Conservation (phyloP, 2,113 vertebrate genomes). For the Bufo bufo region DNA sequence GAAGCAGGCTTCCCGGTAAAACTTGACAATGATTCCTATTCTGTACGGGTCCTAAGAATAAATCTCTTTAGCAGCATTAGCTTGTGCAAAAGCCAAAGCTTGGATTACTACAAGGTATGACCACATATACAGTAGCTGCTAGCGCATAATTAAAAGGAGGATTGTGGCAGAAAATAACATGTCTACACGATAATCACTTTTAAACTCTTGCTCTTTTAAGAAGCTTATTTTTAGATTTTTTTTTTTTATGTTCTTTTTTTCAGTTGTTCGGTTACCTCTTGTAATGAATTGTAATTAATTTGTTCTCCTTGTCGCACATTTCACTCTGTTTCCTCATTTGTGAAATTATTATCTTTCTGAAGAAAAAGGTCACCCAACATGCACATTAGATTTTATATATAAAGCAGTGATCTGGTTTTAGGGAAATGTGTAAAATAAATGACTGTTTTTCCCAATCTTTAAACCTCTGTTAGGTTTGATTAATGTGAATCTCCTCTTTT, state of each 20-base stretch:
- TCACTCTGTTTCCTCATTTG: not conserved
- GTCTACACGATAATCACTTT: not conserved
- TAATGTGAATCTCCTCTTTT: no score
- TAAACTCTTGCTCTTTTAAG: not conserved
- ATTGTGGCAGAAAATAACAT: slow-evolving; percentile 7
- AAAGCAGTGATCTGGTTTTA: no score
- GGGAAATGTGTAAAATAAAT: no score
- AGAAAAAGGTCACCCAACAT: not conserved
- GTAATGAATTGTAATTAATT: not conserved
- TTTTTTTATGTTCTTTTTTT: not conserved
- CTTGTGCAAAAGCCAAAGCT: not conserved
- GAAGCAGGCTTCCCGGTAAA: slow-evolving; percentile 39
- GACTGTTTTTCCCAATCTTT: no score
- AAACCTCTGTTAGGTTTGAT: no score
- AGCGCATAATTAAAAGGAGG: not conserved
- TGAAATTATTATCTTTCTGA: not conserved
- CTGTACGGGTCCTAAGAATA: slow-evolving; percentile 39
- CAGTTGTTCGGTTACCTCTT: not conserved
- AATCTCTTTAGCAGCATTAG: slow-evolving; percentile 19
- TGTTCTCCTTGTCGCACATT: not conserved
- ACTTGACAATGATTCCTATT: slow-evolving; percentile 33
- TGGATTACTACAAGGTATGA: not conserved
- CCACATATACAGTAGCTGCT: no score
- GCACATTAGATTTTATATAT: not conserved
- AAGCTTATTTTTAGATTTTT: not conserved